These are phyloP conservation scores for Mus minutoides DNA, from an alignment of 2,797 vertebrate genomes.

Conservation along the genomic window DNA sequence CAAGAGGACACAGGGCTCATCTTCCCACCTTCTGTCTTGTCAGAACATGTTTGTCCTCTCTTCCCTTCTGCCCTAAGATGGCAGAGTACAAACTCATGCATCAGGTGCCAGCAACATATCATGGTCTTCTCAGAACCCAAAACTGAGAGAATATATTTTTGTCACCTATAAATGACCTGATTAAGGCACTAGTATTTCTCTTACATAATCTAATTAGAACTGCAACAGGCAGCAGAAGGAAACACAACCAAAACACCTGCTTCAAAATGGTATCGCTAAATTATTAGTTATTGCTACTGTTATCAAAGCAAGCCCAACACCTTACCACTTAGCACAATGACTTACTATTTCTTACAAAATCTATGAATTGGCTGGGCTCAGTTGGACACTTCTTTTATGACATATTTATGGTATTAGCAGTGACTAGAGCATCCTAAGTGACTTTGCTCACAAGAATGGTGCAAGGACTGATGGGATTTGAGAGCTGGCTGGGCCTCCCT, in stretches of 20 bases:
- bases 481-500: not conserved
- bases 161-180: not conserved
- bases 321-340: not conserved
- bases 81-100: not conserved
- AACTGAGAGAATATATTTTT: not conserved
- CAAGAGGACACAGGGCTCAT: not conserved
- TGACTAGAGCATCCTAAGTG: not conserved
- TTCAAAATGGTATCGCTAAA: not conserved
- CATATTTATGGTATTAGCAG: not conserved
- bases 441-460: not conserved
- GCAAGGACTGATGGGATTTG: not conserved
- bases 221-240: not conserved
- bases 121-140: not conserved
- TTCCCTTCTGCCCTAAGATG: not conserved
- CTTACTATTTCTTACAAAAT: slow-evolving; percentile 12
- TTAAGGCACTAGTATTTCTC: not conserved
- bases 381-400: slow-evolving; percentile 13
- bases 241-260: not conserved
- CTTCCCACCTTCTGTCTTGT: not conserved
- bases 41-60: not conserved
- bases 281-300: not conserved
- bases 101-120: not conserved
- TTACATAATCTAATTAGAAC: not conserved
- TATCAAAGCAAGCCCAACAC: not conserved
- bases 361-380: not conserved